Evolutionary conservation across 2,888 invertebrate genomes (phyloP), one percentile per base, ranked within the genome.

Genomic region (Leptopilina myrica): DNA sequence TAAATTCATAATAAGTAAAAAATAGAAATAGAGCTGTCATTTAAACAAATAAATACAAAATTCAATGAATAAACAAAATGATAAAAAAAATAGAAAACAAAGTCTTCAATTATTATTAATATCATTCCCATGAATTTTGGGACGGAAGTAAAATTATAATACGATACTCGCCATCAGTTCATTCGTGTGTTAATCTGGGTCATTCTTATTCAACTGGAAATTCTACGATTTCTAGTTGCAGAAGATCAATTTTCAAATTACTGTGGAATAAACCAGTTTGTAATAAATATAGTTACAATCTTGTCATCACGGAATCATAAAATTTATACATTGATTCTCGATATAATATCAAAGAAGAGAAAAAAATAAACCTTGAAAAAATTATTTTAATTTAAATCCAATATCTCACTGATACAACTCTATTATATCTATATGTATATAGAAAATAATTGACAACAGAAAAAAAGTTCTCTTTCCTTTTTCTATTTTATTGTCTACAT

Each of bases 171-270:
- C 12, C 26, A 73, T 49, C 49, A 49, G 53, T 56, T 12, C 11
- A 11, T 53, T 69, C 53, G 53, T 56, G 7, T n/a, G n/a, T 56
- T n/a, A n/a, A 73, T 73, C n/a, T 73, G 14, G 73, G 73, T 73
- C 56, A 73, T 33, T 56, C 33, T 73, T 56, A 56, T 56, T 73
- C 73, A 53, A 26, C 56, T 56, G 56, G 73, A 73, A 73, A 73
- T 73, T 73, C 56, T 73, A 73, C 33, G 73, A 53, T 56, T 56
- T 73, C 56, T 26, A 33, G 33, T n/a, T 33, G n/a, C 56, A 73
- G 53, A 66, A 15, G 66, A 73, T 73, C 73, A 33, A n/a, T 73
- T 73, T 73, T 56, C 56, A 56, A 73, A 73, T 73, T 56, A 8
- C 53, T 53, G 12, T 7, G 14, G 56, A 73, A 73, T 56, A 73